Percentiles rank a stretch among this genome's conserved stretches.
Conservation (phyloP, 1,140 invertebrate genomes). For the Triops longicaudatus region DNA sequence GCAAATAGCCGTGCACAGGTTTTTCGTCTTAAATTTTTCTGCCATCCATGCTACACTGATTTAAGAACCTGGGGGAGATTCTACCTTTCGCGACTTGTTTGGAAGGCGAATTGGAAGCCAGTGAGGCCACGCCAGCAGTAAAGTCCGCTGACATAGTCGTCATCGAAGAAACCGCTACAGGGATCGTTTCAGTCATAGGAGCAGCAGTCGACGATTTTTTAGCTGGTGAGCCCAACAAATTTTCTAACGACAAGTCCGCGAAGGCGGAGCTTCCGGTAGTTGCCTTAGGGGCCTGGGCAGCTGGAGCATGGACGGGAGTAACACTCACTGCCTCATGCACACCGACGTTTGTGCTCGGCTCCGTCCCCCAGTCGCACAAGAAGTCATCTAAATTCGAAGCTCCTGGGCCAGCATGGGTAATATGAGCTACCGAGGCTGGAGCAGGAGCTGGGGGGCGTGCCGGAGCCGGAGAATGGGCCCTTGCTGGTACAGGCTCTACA, state of each 20-base stretch:
- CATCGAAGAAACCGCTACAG: background rate
- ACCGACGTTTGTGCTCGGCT: background rate
- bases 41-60: conserved; percentile 29
- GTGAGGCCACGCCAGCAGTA: background rate
- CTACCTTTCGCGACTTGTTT: conserved; percentile 28
- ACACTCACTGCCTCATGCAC: background rate
- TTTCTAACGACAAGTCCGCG: background rate
- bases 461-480: background rate
- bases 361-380: background rate
- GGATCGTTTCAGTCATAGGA: conserved; percentile 11
- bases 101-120: conserved; percentile 25
- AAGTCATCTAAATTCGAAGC: background rate
- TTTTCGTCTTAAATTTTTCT: conserved; percentile 27
- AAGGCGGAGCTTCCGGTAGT: background rate
- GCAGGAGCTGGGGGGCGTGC: background rate
- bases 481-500: background rate
- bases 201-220: background rate
- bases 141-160: background rate
- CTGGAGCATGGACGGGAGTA: background rate
- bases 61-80: background rate
- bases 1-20: too few relatives aligned
- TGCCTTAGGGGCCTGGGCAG: background rate
- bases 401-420: background rate
- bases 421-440: background rate
- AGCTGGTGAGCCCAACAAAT: background rate